Conservation (phyloP, 2,113 vertebrate species). For the Burhinus oedicnemus region DNA sequence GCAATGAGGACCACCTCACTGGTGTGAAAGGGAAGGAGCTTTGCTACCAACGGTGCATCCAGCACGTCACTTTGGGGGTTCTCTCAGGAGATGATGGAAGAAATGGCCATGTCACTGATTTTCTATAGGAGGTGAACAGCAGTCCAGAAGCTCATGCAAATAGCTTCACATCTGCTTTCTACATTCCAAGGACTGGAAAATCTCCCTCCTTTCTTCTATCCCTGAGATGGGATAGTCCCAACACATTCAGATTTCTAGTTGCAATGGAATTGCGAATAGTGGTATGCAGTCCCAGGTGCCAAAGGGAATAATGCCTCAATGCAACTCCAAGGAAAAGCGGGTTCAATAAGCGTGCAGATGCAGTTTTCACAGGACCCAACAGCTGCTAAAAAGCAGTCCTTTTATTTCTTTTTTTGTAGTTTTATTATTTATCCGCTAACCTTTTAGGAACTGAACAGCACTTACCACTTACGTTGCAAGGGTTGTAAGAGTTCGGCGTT, state of each 20-base stretch:
- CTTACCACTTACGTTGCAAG: rapidly evolving
- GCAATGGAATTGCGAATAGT: neutral
- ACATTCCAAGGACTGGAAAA: constrained; percentile 34
- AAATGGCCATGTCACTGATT: neutral
- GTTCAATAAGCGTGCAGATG: rapidly evolving
- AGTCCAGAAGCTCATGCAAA: neutral
- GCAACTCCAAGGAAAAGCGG: rapidly evolving
- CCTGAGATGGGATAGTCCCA: constrained; percentile 17
- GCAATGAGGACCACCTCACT: neutral
- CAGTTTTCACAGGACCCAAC: rapidly evolving
- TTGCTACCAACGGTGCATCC: neutral
- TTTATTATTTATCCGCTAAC: no score
- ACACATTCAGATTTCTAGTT: neutral
- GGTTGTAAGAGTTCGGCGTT: rapidly evolving
- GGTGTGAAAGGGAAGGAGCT: neutral
- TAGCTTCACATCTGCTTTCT: constrained; percentile 32
- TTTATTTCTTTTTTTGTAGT: neutral
- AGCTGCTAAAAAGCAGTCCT: neutral
- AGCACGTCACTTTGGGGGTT: neutral
- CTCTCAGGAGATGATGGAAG: neutral
- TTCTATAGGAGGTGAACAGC: rapidly evolving
- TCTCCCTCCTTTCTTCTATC: neutral
- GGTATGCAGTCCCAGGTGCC: neutral
- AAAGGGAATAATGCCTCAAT: rapidly evolving
- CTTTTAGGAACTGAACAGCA: neutral